Conservation (phyloP, 2,888 invertebrate genomes). For the Thumatha senex region DNA sequence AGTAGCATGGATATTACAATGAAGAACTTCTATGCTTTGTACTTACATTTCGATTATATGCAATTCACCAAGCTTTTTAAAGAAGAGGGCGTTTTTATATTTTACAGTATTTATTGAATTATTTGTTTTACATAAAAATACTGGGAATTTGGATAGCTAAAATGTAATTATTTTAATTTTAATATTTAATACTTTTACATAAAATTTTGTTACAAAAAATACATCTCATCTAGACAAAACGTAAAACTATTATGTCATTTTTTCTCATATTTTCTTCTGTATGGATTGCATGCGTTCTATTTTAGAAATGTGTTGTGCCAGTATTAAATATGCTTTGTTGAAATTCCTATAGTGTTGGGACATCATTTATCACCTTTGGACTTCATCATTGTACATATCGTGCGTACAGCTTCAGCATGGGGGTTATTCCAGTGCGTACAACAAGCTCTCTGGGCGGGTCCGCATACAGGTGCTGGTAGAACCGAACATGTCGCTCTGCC, state of each 20-base stretch:
- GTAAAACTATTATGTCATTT: slow-evolving; percentile 52
- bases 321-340: background rate
- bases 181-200: slow-evolving; percentile 45
- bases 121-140: slow-evolving; percentile 27
- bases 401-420: slow-evolving; percentile 60
- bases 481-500: slow-evolving; percentile 58
- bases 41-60: slow-evolving; percentile 28
- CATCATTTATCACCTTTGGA: background rate
- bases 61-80: slow-evolving; percentile 3
- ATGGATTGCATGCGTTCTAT: slow-evolving; percentile 10
- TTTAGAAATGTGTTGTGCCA: background rate
- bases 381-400: slow-evolving; percentile 51
- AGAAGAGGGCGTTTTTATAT: slow-evolving; percentile 30
- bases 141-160: slow-evolving; percentile 44
- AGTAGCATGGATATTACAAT: background rate
- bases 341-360: background rate
- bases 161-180: slow-evolving; percentile 41
- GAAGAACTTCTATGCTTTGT: background rate
- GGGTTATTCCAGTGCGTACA: slow-evolving; percentile 60
- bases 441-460: slow-evolving; percentile 62
- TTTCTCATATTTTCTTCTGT: slow-evolving; percentile 35
- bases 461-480: slow-evolving; percentile 62
- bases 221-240: slow-evolving; percentile 51
- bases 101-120: slow-evolving; percentile 25
- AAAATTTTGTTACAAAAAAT: slow-evolving; percentile 48